Evolutionary conservation across 2,113 vertebrate genomes (phyloP), one percentile per base, ranked within the genome.

Genomic region (Labrus mixtus): DNA sequence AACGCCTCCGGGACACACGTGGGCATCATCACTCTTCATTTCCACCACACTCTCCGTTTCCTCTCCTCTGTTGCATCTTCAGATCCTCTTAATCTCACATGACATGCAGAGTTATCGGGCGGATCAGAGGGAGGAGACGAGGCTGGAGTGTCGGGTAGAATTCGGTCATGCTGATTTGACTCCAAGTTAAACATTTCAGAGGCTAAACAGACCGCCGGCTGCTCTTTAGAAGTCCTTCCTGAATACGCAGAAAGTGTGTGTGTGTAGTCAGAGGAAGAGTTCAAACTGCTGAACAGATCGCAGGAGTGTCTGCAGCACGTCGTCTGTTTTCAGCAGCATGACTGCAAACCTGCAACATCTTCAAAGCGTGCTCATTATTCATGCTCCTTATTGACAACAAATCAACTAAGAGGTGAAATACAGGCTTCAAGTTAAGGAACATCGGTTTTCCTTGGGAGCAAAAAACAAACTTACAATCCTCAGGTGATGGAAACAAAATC

Each of bases 181-280:
- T 78, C 71, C 74, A 23, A 78, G 61, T 83, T 81, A 65, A 66
- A 46, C 61, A 68, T 83, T 83, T 60, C 2, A 0, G 81, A 69
- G 73, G 39, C 72, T 78, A 91, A 89, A 91, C 80, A 88, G 68
- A 84, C 85, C 57, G n/a, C 81, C 50, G 87, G 87, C 85, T 66
- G 37, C 75, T 63, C 46, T 51, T 33, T 5, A 8, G 17, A 68
- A 64, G 37, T 76, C 68, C 16, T 45, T 33, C 63, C 20, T 79
- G 82, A 78, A 82, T 78, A 46, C 80, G 76, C 19, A 58, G 68
- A 51, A 58, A 13, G 57, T 54, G 41, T 13, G 22, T 55, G 37
- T 17, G 33, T 23, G 10, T 6, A 39, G 17, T 53, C 33, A 51
- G 41, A 16, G 45, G 10, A 63, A 64, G 58, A 41, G 51, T 62